Evolutionary conservation across 2,113 vertebrate genomes (phyloP), one percentile per base, ranked within the genome.

Genomic region (Uria aalge): DNA sequence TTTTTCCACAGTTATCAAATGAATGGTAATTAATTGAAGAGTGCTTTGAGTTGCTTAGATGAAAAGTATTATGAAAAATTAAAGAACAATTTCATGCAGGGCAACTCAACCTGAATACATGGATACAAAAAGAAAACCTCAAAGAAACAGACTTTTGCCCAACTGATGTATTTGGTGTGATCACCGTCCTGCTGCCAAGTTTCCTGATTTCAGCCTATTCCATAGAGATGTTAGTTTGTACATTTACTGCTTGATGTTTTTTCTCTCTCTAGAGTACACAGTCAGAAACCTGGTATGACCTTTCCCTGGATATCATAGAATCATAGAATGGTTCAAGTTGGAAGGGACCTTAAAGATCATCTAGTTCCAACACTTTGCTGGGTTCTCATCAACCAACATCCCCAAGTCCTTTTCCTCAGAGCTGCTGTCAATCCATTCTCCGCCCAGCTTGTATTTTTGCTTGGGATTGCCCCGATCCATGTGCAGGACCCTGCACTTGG

Each of bases 161-260:
- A 52, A 8, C 11, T 2, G 1, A n/a, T 47, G 14, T 66, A 11
- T 74, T 66, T 57, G 27, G 17, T 38, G 8, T 74, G 27, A 27
- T 41, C 32, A 71, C 32, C 2, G 6, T n/a, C 11, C 4, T 0
- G 3, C 36, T 36, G 13, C 26, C 34, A 38, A 2, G 3, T 81
- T 76, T 52, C 30, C 73, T 11, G 23, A 30, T 81, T 47, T 79
- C 75, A 75, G 29, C 17, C 32, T 59, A 0, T 52, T 79, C 29
- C 20, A 11, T 3, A 24, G 2, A 72, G n/a, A 1, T 86, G 47
- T 40, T 59, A 27, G 41, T n/a, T 66, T 3, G 0, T 48, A 47
- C 38, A 36, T 71, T 83, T 59, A 45, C 22, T 3, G 8, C 15
- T 23, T n/a, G 23, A 1, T 2, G 5, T 22, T 71, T 83, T 52